A percentile compares a stretch with the other conserved stretches of the same genome.
phyloP scores from a whole-genome alignment of 1,140 invertebrate species.

The Polypedilum vanderplanki region DNA sequence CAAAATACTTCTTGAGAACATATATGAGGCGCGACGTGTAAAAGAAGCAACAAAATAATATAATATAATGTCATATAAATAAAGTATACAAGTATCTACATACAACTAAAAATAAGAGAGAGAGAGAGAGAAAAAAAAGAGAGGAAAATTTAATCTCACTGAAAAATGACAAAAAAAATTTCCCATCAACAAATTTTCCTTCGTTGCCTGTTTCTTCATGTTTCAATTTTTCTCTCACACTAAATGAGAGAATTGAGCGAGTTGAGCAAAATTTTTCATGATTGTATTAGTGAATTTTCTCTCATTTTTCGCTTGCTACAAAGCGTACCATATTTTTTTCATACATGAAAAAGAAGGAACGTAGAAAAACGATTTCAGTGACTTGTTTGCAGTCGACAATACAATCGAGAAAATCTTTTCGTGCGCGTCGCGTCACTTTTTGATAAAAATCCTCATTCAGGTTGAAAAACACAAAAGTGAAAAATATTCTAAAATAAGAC shows the following conservation, averaged over 20 bases:
- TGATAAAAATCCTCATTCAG: background rate
- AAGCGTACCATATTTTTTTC: background rate
- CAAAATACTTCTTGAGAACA: no score
- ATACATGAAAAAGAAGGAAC: background rate
- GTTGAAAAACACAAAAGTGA: background rate
- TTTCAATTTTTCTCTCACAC: background rate
- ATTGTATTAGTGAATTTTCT: background rate
- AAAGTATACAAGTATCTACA: no score
- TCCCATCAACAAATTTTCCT: no score
- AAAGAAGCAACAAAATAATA: no score
- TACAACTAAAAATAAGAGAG: no score
- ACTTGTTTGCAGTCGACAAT: conserved; percentile 17
- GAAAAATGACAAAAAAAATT: no score
- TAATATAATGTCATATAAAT: no score
- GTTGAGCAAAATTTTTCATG: background rate
- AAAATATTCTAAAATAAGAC: background rate
- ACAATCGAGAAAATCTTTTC: conserved; percentile 7
- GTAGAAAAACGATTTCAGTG: background rate
- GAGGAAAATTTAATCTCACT: no score
- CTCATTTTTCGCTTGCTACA: background rate
- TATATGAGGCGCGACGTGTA: no score
- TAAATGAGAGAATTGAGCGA: background rate
- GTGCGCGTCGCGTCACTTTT: conserved; percentile 15
- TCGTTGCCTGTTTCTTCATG: no score
- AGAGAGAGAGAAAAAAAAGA: no score